Base-by-base conservation (phyloP, 2,113 vertebrate genomes). In the Eurypyga helias region DNA sequence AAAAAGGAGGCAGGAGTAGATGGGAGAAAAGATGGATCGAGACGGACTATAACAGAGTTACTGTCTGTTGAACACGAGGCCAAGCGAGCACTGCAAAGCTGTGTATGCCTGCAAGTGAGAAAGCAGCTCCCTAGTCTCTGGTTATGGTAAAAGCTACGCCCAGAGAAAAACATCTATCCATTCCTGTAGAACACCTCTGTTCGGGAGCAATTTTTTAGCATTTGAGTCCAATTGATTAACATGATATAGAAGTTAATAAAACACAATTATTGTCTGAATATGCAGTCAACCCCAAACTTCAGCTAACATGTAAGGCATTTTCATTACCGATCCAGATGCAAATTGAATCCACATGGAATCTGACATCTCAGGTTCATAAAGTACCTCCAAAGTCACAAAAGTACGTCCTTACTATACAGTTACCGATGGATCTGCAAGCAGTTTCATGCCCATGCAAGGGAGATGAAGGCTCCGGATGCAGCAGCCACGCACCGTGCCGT, bases 401-500 rank as follows among this genome's bases (percentile, higher is more conserved):
- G 36, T n/a, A 52, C 43, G 36, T n/a, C 58, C 48, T 45, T 20
- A 9, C 48, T 62, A 3, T 9, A 5, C 11, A 34, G 14, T 52
- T 23, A 51, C 62, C 15, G 73, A n/a, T 34, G 36, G 16, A 62
- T 3, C 57, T 21, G n/a, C 60, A 25, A 45, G 77, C 6, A 19
- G 46, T 11, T 48, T 29, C 58, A 23, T 2, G 3, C 43, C 36
- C 15, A 43, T 5, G 33, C 43, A 23, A 13, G 1, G 29, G 34
- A 49, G 38, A 57, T 75, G 69, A 43, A 14, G 36, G 77, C 78
- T 41, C 71, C 2, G 8, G 52, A 3, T 31, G 62, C 49, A 10
- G 54, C 73, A 29, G 45, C n/a, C 9, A 13, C 2, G 11, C 43
- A 13, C 19, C 0, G 16, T 5, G 10, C 21, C 57, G 1, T 0